phyloP scores from a whole-genome alignment of 2,797 vertebrate species.

The Phataginus tricuspis region DNA sequence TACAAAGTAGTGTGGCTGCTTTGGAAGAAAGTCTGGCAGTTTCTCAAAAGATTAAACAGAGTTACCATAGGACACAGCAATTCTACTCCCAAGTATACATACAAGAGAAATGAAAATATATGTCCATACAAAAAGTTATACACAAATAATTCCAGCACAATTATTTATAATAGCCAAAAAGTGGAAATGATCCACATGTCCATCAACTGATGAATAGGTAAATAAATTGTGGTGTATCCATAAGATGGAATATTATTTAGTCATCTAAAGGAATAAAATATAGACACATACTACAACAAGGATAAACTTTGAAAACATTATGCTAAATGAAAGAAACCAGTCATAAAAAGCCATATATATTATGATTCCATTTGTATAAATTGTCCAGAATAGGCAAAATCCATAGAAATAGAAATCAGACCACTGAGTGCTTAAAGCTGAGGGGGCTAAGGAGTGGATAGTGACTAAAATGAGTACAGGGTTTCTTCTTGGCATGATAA shows the following conservation, averaged over 20 bases:
- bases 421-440: not conserved
- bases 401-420: not conserved
- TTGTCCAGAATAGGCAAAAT: not conserved
- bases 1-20: not conserved
- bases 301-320: conserved; percentile 40
- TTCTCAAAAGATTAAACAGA: conserved; percentile 37
- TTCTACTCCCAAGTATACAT: not conserved
- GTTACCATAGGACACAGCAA: not conserved
- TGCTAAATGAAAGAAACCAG: not conserved
- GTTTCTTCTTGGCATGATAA: not conserved
- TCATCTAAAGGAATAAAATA: conserved; percentile 6
- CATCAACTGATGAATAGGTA: not conserved
- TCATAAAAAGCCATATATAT: not conserved
- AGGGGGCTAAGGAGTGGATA: not conserved
- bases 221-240: not conserved
- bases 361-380: not conserved
- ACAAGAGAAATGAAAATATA: conserved; percentile 19
- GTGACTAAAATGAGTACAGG: not conserved
- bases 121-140: conserved; percentile 14
- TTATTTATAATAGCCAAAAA: conserved; percentile 21
- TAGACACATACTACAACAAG: not conserved
- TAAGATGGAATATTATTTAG: conserved; percentile 17
- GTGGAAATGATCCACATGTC: not conserved
- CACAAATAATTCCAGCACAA: not conserved
- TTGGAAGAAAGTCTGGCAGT: conserved; percentile 1